Evolutionary conservation across 2,113 vertebrate genomes (phyloP).

Genomic region (Strix uralensis): DNA sequence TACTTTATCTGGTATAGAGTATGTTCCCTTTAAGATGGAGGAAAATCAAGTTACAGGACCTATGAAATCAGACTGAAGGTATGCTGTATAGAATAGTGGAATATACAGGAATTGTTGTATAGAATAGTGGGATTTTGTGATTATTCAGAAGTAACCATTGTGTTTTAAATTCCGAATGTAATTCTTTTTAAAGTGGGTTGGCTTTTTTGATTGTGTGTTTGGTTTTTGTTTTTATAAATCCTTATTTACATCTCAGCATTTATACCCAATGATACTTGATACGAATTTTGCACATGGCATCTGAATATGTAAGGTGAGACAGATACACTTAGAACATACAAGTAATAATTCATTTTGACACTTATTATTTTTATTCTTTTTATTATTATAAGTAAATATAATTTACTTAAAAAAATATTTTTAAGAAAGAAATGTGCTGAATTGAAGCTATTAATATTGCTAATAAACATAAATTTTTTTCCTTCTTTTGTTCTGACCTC

Average conservation of each 20-base stretch:
- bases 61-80: background rate
- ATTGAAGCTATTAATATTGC: background rate
- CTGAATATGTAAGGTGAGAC: background rate
- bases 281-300: background rate
- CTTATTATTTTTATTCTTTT: background rate
- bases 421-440: background rate
- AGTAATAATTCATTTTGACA: background rate
- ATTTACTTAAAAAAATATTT: background rate
- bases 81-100: background rate
- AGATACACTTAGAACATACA: background rate
- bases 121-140: background rate
- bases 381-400: too few species aligned
- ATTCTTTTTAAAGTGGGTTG: background rate
- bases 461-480: background rate
- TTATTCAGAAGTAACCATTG: background rate
- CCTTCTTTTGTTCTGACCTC: background rate
- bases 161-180: background rate
- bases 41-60: background rate
- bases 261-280: background rate
- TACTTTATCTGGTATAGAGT: background rate
- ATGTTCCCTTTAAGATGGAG: background rate
- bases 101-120: background rate
- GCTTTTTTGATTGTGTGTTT: background rate
- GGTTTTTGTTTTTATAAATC: background rate
- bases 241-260: background rate